Base-by-base conservation (phyloP, 2,797 vertebrate genomes). In the Choloepus didactylus region DNA sequence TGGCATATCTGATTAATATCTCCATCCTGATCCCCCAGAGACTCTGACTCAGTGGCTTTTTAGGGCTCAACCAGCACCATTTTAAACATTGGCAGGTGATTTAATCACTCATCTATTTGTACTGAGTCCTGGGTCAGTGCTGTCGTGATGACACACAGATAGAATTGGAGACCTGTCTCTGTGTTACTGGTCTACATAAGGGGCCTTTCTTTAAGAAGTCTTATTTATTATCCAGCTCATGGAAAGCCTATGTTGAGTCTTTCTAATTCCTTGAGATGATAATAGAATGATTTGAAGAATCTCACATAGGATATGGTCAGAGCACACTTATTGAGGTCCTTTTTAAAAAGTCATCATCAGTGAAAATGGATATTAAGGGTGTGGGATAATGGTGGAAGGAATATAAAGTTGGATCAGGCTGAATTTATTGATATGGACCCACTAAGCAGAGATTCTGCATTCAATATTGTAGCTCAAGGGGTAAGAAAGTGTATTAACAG, bases 11-110 rank as follows among this genome's bases (percentile, higher is more conserved):
- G 18, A 25, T 81, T 5, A 72, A 81, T 72, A 75, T 67, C 25
- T 16, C 21, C 11, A 38, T 60, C 38, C 5, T 8, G 6, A 56
- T 14, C 0, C 6, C 31, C 35, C 25, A 44, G 0, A 62, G 2
- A 66, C 49, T 72, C 54, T 81, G n/a, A 67, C 56, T 19, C 35
- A 9, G 35, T 82, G 67, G 12, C 7, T 29, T 2, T 46, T 31
- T 4, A 29, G 27, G 10, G 14, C 6, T 41, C 35, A 82, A 27
- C 54, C 62, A 51, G 59, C 1, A 38, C 29, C 9, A 62, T 75
- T 56, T 76, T 27, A 64, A 82, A 87, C 8, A 8, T 75, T 19
- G 11, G 35, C 11, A 2, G 19, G 64, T n/a, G 21, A 75, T 12
- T 69, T 77, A 59, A 54, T n/a, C 35, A 67, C 7, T 11, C 21